These are phyloP conservation scores for Copsychus sechellarum DNA, from an alignment of 2,113 vertebrate species.

Conservation along the genomic window DNA sequence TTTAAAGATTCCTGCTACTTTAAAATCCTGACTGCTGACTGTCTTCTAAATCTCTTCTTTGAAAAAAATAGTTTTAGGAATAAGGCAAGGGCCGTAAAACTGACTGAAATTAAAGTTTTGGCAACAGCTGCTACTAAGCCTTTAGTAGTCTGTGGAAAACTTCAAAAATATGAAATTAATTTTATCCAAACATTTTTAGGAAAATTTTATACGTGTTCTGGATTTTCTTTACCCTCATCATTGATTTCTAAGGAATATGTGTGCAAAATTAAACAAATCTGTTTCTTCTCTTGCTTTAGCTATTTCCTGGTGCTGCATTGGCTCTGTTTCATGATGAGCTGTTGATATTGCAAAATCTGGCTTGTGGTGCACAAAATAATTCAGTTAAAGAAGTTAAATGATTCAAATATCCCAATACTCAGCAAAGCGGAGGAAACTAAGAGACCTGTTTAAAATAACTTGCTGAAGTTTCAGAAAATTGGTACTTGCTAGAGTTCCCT, in stretches of 20 bases:
- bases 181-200: conserved; percentile 7
- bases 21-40: background rate
- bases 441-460: conserved; percentile 28
- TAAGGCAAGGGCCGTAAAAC: background rate
- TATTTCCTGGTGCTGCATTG: conserved; percentile 11
- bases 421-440: conserved; percentile 19
- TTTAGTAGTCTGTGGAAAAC: background rate
- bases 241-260: conserved; percentile 1
- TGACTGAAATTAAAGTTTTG: conserved; percentile 10
- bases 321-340: conserved; percentile 36
- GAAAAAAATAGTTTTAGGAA: background rate
- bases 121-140: background rate
- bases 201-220: background rate
- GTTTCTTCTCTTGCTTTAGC: conserved; percentile 4
- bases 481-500: background rate
- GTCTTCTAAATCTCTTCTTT: background rate
- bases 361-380: conserved; percentile 20
- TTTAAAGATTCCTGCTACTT: background rate
- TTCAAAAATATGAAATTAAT: background rate
- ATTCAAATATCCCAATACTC: conserved; percentile 52
- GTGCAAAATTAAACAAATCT: conserved; percentile 24
- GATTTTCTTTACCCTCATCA: conserved; percentile 7
- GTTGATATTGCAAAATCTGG: conserved; percentile 39
- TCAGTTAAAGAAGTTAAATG: conserved; percentile 10
- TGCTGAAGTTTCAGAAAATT: conserved; percentile 40